Conservation (phyloP, 1,140 invertebrate genomes). For the Pseudomyrmex concolor region DNA sequence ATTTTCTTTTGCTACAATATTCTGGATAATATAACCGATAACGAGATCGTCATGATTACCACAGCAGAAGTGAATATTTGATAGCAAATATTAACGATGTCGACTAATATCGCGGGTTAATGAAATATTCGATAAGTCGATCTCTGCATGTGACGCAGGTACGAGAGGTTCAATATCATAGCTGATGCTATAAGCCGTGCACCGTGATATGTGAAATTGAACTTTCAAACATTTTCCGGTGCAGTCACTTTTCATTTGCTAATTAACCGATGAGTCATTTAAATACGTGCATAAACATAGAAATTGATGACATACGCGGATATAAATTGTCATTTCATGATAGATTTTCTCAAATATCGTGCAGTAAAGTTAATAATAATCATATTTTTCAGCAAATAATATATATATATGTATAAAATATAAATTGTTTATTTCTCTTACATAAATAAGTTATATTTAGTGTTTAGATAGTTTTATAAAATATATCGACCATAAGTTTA, state of each 20-base stretch:
- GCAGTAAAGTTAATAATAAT: background rate
- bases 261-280: slow-evolving; percentile 34
- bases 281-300: background rate
- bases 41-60: background rate
- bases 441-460: too few species aligned
- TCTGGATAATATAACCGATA: background rate
- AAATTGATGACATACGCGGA: slow-evolving; percentile 21
- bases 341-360: background rate
- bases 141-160: background rate
- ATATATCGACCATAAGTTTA: too few species aligned
- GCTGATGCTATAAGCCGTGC: slow-evolving; percentile 5
- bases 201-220: slow-evolving; percentile 31
- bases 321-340: background rate
- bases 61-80: slow-evolving; percentile 7
- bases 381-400: background rate
- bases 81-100: slow-evolving; percentile 36
- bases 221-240: slow-evolving; percentile 35
- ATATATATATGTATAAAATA: background rate
- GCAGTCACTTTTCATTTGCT: slow-evolving; percentile 21
- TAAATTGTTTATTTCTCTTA: too few species aligned
- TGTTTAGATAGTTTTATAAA: too few species aligned
- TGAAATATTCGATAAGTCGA: slow-evolving; percentile 31
- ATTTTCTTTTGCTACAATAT: too few species aligned
- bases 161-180: slow-evolving; percentile 15
- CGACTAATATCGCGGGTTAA: slow-evolving; percentile 3